Evolutionary conservation across 2,888 invertebrate species (phyloP).

Genomic region (Iphiclides podalirius): DNA sequence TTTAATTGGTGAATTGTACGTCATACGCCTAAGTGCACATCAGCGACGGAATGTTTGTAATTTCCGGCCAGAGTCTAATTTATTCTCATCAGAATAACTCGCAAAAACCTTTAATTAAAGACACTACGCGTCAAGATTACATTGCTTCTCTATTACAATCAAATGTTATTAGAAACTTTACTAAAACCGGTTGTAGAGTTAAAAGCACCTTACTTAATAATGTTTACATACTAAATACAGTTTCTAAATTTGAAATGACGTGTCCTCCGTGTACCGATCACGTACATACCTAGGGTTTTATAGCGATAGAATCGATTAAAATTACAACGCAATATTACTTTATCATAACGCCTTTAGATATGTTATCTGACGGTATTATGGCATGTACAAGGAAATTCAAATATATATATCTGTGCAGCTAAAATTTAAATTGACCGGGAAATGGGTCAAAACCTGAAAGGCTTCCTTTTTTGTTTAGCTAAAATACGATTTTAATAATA

Average conservation of each 20-base stretch:
- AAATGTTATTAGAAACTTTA: too few species aligned
- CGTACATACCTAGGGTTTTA: not conserved
- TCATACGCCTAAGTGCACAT: not conserved
- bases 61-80: not conserved
- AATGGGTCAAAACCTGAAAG: too few species aligned
- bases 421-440: too few species aligned
- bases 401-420: too few species aligned
- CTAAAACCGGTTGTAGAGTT: too few species aligned
- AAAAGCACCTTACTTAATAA: too few species aligned
- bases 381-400: slow-evolving; percentile 2
- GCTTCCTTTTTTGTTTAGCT: too few species aligned
- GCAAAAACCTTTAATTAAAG: not conserved
- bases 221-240: too few species aligned
- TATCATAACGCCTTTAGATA: slow-evolving; percentile 17
- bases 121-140: too few species aligned
- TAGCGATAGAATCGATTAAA: slow-evolving; percentile 10
- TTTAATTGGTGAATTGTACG: not conserved
- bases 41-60: not conserved
- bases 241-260: too few species aligned
- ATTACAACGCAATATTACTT: slow-evolving; percentile 11
- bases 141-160: too few species aligned
- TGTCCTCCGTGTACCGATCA: not conserved
- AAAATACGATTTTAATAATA: too few species aligned
- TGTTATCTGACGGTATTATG: slow-evolving; percentile 3
- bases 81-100: not conserved